Conservation (phyloP, 2,113 vertebrate species). For the Azemiops feae region DNA sequence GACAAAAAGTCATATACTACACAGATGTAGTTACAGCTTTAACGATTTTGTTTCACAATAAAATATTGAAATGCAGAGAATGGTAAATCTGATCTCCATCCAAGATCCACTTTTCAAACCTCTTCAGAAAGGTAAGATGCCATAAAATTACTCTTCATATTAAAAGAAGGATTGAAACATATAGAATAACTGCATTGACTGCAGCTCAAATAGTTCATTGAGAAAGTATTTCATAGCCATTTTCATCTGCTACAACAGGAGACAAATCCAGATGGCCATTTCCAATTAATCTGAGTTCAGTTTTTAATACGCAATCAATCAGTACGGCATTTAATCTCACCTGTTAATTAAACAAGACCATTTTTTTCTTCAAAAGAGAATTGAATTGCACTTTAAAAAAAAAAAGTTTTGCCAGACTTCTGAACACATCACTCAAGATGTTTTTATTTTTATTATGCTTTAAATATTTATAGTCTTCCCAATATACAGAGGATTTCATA, state of each 20-base stretch:
- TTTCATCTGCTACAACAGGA: background rate
- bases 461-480: background rate
- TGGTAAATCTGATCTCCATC: background rate
- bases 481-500: background rate
- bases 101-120: background rate
- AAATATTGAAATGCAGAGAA: background rate
- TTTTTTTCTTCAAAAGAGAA: background rate
- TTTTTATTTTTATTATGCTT: background rate
- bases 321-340: background rate
- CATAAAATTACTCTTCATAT: background rate
- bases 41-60: background rate
- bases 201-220: background rate
- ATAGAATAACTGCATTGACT: background rate
- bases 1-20: background rate
- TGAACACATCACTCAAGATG: background rate
- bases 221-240: background rate
- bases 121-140: background rate
- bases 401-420: background rate
- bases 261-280: background rate
- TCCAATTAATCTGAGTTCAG: conserved; percentile 3
- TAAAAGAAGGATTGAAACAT: background rate
- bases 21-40: background rate
- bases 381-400: background rate
- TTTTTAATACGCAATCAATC: conserved; percentile 13
- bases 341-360: background rate